Evolutionary conservation across 2,888 invertebrate genomes (phyloP), one percentile per base, ranked within the genome.

Genomic region (Drosophila mimetica): DNA sequence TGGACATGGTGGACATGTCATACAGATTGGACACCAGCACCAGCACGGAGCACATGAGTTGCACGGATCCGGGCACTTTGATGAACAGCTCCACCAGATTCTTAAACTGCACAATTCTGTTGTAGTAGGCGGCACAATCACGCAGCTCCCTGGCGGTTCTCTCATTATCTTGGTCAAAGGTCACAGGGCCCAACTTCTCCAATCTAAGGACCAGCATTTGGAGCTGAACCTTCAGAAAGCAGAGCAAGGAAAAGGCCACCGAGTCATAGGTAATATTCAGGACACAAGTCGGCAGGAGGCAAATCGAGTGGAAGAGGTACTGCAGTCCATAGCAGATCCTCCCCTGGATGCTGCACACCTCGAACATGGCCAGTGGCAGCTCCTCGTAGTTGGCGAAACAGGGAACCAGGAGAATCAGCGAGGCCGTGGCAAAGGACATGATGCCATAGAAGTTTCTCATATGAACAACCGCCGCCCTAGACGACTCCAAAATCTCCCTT

Each of bases 21-120:
- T 89, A 90, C 14, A 90, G 87, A 55, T 88, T 90, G 9, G 89
- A 86, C 4, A 90, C 71, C 20, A 90, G 73, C 11, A 90, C 90
- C 34, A 89, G 57, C 11, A 89, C 71, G 0, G 90, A 89, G 71
- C 90, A 88, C 11, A 83, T 67, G 16, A 90, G 70, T 44, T 90
- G 90, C 37, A 89, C 71, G 0, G 89, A 88, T 4, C 79, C 74
- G 1, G 91, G 89, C 4, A 78, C 9, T 16, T 75, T 76, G 1
- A 90, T 72, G 16, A 86, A 77, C 6, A 69, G 60, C 47, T 86
- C 86, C 9, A 90, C 71, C 6, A 69, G 9, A 14, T 80, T 63
- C 18, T 77, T 59, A 2, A 90, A 50, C 13, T 47, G 28, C 6
- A 74, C 52, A 25, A 90, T 74, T 1, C 66, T 76, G 14, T 60